Evolutionary conservation across 2,113 vertebrate genomes (phyloP).

Genomic region (Megalops atlanticus): DNA sequence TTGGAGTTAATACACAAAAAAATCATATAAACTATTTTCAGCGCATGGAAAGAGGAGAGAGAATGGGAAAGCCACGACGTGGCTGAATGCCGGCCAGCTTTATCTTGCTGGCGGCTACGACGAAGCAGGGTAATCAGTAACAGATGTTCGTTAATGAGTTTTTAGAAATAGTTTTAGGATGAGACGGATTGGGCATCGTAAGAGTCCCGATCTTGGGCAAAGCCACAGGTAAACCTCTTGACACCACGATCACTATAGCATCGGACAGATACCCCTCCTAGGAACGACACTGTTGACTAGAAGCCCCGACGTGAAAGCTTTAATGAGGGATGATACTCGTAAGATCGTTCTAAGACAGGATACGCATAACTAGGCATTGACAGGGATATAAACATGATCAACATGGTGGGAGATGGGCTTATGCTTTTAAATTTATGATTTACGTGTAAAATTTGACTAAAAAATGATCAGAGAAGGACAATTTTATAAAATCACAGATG

Average conservation of each 20-base stretch:
- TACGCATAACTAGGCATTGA: too few relatives aligned
- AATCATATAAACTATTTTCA: slow-evolving; percentile 40
- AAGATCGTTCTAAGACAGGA: too few relatives aligned
- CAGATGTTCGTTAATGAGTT: slow-evolving; percentile 55
- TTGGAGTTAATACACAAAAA: slow-evolving; percentile 34
- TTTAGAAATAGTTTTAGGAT: slow-evolving; percentile 37
- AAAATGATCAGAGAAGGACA: too few relatives aligned
- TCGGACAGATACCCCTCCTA: slow-evolving; percentile 33
- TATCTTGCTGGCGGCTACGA: slow-evolving; percentile 39
- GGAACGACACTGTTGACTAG: slow-evolving; percentile 45
- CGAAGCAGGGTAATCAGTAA: slow-evolving; percentile 47
- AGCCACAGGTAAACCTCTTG: slow-evolving; percentile 25
- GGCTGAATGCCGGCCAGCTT: slow-evolving; percentile 26
- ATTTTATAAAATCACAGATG: too few relatives aligned
- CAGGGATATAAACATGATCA: too few relatives aligned
- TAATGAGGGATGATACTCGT: not conserved
- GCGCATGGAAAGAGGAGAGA: slow-evolving; percentile 2
- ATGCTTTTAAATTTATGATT: too few relatives aligned
- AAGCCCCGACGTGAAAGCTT: slow-evolving; percentile 35
- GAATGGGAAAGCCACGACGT: slow-evolving; percentile 29
- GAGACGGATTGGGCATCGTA: slow-evolving; percentile 28
- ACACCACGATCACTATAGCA: slow-evolving; percentile 36
- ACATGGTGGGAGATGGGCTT: too few relatives aligned
- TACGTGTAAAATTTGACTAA: too few relatives aligned
- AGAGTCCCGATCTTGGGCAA: slow-evolving; percentile 38